phyloP scores from a whole-genome alignment of 2,113 vertebrate species.

The Anoura caudifer region DNA sequence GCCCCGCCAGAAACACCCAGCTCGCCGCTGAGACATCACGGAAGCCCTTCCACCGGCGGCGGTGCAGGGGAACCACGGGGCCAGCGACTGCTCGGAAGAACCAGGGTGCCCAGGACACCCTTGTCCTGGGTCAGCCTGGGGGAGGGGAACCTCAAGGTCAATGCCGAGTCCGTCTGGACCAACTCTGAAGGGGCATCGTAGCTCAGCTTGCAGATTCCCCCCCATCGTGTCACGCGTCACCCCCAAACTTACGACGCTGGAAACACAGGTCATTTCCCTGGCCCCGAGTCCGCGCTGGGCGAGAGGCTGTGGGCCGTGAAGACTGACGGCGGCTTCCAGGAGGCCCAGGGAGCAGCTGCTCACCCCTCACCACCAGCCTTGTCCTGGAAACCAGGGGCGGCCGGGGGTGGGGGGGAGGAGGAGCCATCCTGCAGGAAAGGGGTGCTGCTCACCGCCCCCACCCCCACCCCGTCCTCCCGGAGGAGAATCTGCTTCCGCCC shows the following conservation, averaged over 20 bases:
- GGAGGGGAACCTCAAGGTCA: neutral
- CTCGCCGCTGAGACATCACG: accelerated
- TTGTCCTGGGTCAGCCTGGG: accelerated
- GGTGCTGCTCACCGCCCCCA: accelerated
- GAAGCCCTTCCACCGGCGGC: neutral
- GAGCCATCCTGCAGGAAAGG: accelerated
- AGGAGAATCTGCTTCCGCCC: neutral
- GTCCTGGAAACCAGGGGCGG: neutral
- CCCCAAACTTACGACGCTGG: accelerated
- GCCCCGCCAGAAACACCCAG: neutral
- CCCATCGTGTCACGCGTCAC: accelerated
- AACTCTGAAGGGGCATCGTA: accelerated
- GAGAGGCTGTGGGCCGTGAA: accelerated
- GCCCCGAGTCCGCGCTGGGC: neutral
- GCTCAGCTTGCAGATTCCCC: accelerated
- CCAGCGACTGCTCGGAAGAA: accelerated
- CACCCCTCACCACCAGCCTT: too few species aligned
- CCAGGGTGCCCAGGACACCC: accelerated
- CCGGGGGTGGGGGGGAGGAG: accelerated
- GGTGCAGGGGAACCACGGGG: accelerated
- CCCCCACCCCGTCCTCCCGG: too few species aligned
- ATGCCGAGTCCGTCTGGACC: accelerated
- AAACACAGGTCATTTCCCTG: accelerated
- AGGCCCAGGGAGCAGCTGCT: neutral
- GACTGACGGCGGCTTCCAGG: too few species aligned